Percentiles rank a stretch among this genome's conserved stretches.
Conservation (phyloP, 2,888 invertebrate genomes). For the Girardia tigrina region DNA sequence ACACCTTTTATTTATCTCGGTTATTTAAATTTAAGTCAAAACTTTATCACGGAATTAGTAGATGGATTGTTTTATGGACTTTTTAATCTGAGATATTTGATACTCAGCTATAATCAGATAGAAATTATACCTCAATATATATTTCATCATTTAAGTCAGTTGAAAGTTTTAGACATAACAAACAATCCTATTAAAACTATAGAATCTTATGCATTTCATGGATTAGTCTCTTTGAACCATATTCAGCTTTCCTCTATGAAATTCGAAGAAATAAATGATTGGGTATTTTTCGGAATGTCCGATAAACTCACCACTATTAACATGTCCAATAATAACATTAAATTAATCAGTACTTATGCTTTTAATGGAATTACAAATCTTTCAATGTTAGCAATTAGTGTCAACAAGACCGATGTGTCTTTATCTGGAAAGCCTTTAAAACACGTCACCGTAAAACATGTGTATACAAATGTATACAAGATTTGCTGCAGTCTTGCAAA, state of each 20-base stretch:
- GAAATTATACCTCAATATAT: not conserved
- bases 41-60: not conserved
- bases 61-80: not conserved
- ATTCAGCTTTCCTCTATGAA: not conserved
- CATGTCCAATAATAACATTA: not conserved
- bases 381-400: not conserved
- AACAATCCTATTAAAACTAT: constrained; percentile 26
- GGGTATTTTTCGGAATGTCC: not conserved
- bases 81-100: constrained; percentile 10
- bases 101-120: not conserved
- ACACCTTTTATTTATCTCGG: constrained; percentile 29
- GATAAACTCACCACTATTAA: not conserved
- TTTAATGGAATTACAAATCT: not conserved
- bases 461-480: constrained; percentile 48
- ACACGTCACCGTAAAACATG: constrained; percentile 31
- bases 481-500: constrained; percentile 50
- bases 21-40: not conserved
- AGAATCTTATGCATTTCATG: constrained; percentile 16
- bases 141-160: not conserved
- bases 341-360: not conserved
- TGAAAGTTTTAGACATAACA: not conserved
- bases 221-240: not conserved
- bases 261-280: not conserved
- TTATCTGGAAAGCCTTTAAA: constrained; percentile 35
- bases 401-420: not conserved